Conservation (phyloP, 2,797 vertebrate genomes). For the Gymnothorax javanicus region DNA sequence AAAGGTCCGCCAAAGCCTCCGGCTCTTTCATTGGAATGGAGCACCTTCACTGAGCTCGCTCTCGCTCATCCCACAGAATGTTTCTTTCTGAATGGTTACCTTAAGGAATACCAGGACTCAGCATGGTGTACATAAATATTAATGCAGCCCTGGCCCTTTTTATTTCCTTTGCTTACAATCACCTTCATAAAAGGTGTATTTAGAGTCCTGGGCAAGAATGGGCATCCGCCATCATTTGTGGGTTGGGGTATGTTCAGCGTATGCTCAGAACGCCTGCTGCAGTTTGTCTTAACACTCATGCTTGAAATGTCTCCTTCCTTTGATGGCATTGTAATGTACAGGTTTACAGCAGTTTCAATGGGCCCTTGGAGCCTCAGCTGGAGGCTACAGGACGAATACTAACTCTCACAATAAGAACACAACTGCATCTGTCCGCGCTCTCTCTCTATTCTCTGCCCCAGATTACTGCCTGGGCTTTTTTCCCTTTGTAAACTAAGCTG, state of each 20-base stretch:
- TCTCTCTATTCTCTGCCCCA: neutral
- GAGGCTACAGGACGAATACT: neutral
- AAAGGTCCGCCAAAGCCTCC: slow-evolving; percentile 34
- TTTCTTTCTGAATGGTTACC: neutral
- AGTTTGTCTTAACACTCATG: slow-evolving; percentile 18
- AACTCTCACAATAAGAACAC: slow-evolving; percentile 9
- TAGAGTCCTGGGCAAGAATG: slow-evolving; percentile 20
- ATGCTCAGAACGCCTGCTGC: slow-evolving; percentile 3
- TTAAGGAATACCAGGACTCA: slow-evolving; percentile 14
- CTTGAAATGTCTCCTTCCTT: slow-evolving; percentile 8
- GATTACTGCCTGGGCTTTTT: neutral
- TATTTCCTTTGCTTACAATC: slow-evolving; percentile 11
- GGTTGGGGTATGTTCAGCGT: neutral
- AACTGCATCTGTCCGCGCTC: slow-evolving; percentile 18
- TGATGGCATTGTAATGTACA: slow-evolving; percentile 40
- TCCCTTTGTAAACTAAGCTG: slow-evolving; percentile 25
- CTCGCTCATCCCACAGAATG: neutral
- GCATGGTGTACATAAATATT: slow-evolving; percentile 28
- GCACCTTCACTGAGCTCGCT: slow-evolving; percentile 10
- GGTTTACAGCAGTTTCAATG: slow-evolving; percentile 39
- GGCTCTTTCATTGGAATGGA: slow-evolving; percentile 29
- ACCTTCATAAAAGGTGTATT: slow-evolving; percentile 36
- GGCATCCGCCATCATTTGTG: slow-evolving; percentile 29
- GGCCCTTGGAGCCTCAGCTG: slow-evolving; percentile 31
- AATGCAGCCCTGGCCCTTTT: neutral